Evolutionary conservation across 2,797 vertebrate genomes (phyloP).

Genomic region (Melanogrammus aeglefinus): DNA sequence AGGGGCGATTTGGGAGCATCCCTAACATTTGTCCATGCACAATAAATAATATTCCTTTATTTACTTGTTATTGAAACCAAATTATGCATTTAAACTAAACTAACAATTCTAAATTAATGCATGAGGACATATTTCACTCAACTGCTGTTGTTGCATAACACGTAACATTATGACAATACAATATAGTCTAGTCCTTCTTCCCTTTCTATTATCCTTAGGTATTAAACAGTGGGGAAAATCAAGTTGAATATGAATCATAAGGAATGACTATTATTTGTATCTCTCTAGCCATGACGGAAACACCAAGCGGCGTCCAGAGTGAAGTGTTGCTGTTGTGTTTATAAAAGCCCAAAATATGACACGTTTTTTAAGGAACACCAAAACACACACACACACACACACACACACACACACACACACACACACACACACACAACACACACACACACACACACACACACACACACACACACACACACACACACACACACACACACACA

Average conservation of each 20-base stretch:
- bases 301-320: constrained; percentile 54
- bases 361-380: constrained; percentile 46
- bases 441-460: background rate
- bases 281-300: constrained; percentile 37
- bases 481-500: background rate
- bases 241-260: background rate
- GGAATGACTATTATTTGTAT: background rate
- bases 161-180: no score
- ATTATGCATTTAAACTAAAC: background rate
- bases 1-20: background rate
- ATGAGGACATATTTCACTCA: background rate
- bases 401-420: background rate
- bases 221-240: background rate
- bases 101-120: background rate
- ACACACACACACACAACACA: background rate
- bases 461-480: background rate
- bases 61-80: background rate
- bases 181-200: background rate
- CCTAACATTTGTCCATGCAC: background rate
- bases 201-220: background rate
- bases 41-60: background rate
- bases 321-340: constrained; percentile 53
- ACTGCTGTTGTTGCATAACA: no score
- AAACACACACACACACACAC: background rate
- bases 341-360: constrained; percentile 46